Percentiles rank a stretch among this genome's conserved stretches.
These are phyloP conservation scores for Ispidina picta DNA, from an alignment of 2,797 vertebrate species.

Conservation along the genomic window DNA sequence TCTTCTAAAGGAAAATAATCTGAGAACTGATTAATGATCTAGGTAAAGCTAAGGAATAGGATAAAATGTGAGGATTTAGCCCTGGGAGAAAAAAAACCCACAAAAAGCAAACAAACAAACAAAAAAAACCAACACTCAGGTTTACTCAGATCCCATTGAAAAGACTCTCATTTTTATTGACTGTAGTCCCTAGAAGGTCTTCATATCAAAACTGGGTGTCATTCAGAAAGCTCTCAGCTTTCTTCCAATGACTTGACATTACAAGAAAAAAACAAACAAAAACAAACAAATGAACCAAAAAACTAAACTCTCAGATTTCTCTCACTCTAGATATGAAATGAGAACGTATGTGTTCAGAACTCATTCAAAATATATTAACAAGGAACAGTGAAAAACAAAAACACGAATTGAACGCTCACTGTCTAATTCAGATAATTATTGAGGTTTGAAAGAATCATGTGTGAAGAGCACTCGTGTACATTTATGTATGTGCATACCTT, in stretches of 20 bases:
- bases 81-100: background rate
- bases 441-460: background rate
- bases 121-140: background rate
- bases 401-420: background rate
- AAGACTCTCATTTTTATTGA: background rate
- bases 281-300: background rate
- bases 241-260: background rate
- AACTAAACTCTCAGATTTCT: background rate
- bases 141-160: background rate
- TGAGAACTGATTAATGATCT: background rate
- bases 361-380: background rate
- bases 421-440: background rate
- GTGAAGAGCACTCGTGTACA: background rate
- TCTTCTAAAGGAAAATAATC: background rate
- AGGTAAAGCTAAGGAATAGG: background rate
- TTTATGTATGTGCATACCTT: background rate
- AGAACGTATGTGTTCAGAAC: background rate
- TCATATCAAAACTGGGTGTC: background rate
- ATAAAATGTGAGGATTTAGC: background rate
- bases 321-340: background rate
- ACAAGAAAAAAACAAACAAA: background rate
- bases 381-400: background rate
- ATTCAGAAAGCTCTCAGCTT: background rate
- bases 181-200: background rate
- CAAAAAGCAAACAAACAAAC: background rate